Conservation (phyloP, 64 coral and sea anemone species). For the Stichodactyla helianthus region DNA sequence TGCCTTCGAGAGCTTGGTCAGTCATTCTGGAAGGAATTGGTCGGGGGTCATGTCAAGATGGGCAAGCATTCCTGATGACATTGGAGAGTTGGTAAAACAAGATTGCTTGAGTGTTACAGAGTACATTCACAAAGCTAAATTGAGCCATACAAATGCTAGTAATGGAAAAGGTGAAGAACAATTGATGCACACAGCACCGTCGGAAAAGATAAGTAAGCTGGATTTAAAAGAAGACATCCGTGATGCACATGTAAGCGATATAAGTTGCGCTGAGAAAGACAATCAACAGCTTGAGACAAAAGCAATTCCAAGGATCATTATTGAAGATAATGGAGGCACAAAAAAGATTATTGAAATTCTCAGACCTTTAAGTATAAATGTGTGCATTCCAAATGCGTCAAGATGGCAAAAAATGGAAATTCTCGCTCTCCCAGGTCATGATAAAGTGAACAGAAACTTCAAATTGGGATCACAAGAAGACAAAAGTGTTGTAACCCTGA, state of each 20-base stretch:
- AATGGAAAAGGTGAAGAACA: background rate
- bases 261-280: background rate
- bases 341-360: background rate
- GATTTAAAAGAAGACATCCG: background rate
- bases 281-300: background rate
- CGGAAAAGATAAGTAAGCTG: background rate
- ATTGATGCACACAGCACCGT: background rate
- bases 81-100: conserved; percentile 7
- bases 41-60: conserved; percentile 9
- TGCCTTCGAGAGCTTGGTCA: conserved; percentile 33
- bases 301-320: background rate
- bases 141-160: background rate
- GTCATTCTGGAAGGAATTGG: background rate
- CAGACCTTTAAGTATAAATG: background rate
- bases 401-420: background rate
- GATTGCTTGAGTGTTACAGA: background rate
- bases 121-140: background rate
- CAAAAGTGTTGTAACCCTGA: background rate
- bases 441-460: background rate
- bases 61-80: conserved; percentile 21
- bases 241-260: background rate
- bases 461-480: background rate
- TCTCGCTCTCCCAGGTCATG: background rate
- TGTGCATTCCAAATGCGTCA: background rate
- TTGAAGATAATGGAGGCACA: background rate